Conservation (phyloP, 2,888 invertebrate species). For the Mythimna ferrago region DNA sequence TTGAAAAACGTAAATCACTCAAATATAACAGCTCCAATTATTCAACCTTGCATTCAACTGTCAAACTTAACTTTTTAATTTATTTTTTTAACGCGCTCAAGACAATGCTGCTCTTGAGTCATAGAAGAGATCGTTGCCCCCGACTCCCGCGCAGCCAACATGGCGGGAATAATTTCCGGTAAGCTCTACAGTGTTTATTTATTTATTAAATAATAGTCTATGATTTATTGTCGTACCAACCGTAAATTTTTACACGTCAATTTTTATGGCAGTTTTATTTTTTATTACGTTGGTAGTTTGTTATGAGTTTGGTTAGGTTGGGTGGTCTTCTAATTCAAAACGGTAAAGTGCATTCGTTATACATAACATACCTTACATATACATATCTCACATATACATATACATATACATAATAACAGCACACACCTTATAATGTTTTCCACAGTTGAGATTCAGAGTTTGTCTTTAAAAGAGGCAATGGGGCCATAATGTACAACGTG, state of each 20-base stretch:
- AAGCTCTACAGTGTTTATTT: slow-evolving; percentile 64
- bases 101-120: slow-evolving; percentile 78
- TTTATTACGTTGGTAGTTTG: slow-evolving; percentile 38
- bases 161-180: slow-evolving; percentile 73
- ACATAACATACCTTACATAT: too few species aligned
- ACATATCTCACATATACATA: too few species aligned
- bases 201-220: slow-evolving; percentile 48
- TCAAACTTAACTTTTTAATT: slow-evolving; percentile 45
- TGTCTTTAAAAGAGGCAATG: too few species aligned
- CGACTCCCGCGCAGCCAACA: slow-evolving; percentile 82
- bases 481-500: too few species aligned
- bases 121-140: slow-evolving; percentile 81
- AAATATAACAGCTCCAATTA: slow-evolving; percentile 17
- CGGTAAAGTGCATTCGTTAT: too few species aligned
- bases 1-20: slow-evolving; percentile 9
- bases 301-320: slow-evolving; percentile 16
- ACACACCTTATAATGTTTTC: too few species aligned
- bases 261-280: slow-evolving; percentile 43
- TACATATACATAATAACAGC: too few species aligned
- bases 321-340: slow-evolving; percentile 18
- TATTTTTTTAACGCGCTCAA: slow-evolving; percentile 54
- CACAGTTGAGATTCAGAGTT: too few species aligned
- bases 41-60: slow-evolving; percentile 32
- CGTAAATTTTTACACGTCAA: slow-evolving; percentile 41
- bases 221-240: slow-evolving; percentile 31